Evolutionary conservation across 1,140 invertebrate species (phyloP).

Genomic region (Drosophila bocqueti): DNA sequence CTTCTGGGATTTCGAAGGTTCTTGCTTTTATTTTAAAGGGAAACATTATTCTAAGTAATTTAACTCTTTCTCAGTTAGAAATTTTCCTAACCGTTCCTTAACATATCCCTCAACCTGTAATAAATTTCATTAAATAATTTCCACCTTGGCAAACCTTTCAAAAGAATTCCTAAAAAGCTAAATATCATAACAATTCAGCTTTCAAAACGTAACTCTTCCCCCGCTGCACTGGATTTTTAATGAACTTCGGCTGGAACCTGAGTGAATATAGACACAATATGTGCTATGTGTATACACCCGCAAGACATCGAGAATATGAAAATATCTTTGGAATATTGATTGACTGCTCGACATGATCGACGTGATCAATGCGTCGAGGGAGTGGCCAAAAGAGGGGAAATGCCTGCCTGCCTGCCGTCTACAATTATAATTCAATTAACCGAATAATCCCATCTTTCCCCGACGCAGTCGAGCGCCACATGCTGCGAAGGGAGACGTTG

Average conservation of each 20-base stretch:
- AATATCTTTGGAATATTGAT: constrained; percentile 62
- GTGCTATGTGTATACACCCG: constrained; percentile 4
- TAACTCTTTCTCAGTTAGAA: too few relatives aligned
- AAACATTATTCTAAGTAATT: too few relatives aligned
- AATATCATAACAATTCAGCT: constrained; percentile 19
- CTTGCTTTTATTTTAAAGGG: too few relatives aligned
- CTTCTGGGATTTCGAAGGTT: too few relatives aligned
- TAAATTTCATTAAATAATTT: neutral
- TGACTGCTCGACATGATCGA: constrained; percentile 76
- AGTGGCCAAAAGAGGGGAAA: constrained; percentile 15
- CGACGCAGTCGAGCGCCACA: constrained; percentile 46
- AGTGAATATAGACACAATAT: constrained; percentile 29
- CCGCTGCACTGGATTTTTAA: constrained; percentile 50
- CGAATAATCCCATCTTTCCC: constrained; percentile 53
- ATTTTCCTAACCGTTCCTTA: too few relatives aligned
- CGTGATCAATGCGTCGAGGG: constrained; percentile 53
- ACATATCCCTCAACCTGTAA: too few relatives aligned
- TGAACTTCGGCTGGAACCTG: constrained; percentile 25
- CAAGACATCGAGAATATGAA: constrained; percentile 59
- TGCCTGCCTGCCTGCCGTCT: constrained; percentile 30
- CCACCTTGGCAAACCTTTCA: too few relatives aligned
- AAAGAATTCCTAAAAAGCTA: neutral
- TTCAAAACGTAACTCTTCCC: constrained; percentile 5
- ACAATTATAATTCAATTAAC: constrained; percentile 83
- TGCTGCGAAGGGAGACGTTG: constrained; percentile 49